Evolutionary conservation across 2,888 invertebrate genomes (phyloP).

Genomic region (Meta bourneti): DNA sequence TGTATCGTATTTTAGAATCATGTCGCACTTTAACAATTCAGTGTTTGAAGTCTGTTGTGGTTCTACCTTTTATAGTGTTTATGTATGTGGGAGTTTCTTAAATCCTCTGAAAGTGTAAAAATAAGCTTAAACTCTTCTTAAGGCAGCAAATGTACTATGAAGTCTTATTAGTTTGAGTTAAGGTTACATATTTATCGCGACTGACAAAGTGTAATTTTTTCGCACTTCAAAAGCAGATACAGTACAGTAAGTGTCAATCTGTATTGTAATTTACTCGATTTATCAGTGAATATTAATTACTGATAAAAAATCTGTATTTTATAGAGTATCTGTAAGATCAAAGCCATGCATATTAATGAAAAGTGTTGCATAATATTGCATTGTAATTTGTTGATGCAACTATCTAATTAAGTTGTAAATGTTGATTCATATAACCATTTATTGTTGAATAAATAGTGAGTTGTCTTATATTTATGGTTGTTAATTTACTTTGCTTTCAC

Average conservation of each 20-base stretch:
- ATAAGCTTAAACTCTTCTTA: neutral
- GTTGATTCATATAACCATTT: slow-evolving; percentile 31
- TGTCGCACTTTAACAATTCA: neutral
- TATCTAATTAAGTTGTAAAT: slow-evolving; percentile 26
- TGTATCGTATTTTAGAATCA: neutral
- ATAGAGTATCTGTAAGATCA: neutral
- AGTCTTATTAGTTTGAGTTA: neutral
- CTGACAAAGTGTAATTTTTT: neutral
- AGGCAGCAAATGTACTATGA: neutral
- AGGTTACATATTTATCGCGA: neutral
- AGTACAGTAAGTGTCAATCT: neutral
- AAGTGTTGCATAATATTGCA: neutral
- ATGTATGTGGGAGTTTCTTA: neutral
- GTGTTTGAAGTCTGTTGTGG: neutral
- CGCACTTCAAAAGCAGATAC: neutral
- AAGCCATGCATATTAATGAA: neutral
- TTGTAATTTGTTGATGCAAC: slow-evolving; percentile 12
- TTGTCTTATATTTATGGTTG: slow-evolving; percentile 12
- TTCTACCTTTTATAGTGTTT: neutral
- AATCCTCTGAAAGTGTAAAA: neutral
- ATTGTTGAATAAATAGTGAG: slow-evolving; percentile 57
- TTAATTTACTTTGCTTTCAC: neutral
- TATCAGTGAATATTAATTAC: neutral
- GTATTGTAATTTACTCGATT: neutral
- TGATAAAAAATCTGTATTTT: neutral